phyloP scores from a whole-genome alignment of 2,888 invertebrate genomes.

The Phlogophora meticulosa region DNA sequence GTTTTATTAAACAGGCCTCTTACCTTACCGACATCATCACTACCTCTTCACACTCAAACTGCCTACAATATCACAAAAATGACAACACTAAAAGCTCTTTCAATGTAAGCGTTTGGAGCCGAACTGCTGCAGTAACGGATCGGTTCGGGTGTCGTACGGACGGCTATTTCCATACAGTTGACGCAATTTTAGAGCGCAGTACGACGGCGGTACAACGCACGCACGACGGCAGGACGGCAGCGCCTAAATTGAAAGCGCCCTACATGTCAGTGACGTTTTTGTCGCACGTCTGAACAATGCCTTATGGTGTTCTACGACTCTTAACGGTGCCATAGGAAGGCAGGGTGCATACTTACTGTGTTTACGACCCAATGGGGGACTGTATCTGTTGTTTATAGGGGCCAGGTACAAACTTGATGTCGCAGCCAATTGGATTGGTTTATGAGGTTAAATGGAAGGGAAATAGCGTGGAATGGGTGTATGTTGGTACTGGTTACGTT shows the following conservation, averaged over 20 bases:
- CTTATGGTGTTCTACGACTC: conserved; percentile 13
- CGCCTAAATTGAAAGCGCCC: too few species aligned
- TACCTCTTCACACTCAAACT: not conserved
- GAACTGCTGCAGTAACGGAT: too few species aligned
- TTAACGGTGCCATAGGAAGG: conserved; percentile 10
- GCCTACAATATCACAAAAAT: not conserved
- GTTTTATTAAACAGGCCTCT: too few species aligned
- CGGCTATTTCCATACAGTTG: too few species aligned
- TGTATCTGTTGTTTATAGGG: conserved; percentile 41
- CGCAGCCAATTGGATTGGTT: conserved; percentile 30
- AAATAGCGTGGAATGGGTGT: conserved; percentile 8
- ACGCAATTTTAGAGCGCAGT: too few species aligned
- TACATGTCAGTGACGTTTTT: too few species aligned
- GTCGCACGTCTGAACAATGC: conserved; percentile 3
- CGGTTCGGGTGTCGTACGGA: too few species aligned
- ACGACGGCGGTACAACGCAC: too few species aligned
- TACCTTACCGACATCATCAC: not conserved
- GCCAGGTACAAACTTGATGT: conserved; percentile 45
- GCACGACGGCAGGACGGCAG: too few species aligned
- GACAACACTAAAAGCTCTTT: not conserved
- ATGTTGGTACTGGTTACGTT: not conserved
- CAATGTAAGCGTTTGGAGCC: too few species aligned
- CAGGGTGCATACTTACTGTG: conserved; percentile 55
- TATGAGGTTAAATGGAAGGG: conserved; percentile 37
- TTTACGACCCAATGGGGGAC: conserved; percentile 48